Evolutionary conservation across 2,888 invertebrate genomes (phyloP).

Genomic region (Fragum sueziense): DNA sequence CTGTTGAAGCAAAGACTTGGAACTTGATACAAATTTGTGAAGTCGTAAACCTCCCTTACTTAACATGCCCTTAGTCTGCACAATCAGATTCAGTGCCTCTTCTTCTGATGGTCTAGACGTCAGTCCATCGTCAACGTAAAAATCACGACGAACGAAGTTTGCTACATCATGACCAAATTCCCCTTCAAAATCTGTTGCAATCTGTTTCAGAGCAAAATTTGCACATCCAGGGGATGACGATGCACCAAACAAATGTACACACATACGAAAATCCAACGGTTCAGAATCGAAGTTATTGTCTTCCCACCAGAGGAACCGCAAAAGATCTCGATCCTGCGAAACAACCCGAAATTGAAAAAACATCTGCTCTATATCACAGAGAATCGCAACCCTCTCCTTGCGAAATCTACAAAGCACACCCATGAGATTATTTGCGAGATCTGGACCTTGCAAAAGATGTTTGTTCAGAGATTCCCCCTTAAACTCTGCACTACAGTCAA

Average conservation of each 20-base stretch:
- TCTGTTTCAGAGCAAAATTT: slow-evolving; percentile 26
- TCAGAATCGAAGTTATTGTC: slow-evolving; percentile 5
- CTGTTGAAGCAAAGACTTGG: slow-evolving; percentile 43
- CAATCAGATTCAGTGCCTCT: slow-evolving; percentile 1
- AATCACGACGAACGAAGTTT: slow-evolving; percentile 26
- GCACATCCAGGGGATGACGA: slow-evolving; percentile 58
- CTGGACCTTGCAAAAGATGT: slow-evolving; percentile 54
- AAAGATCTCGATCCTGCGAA: slow-evolving; percentile 36
- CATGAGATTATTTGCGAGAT: slow-evolving; percentile 44
- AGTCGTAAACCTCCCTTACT: slow-evolving; percentile 42
- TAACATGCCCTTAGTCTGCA: background rate
- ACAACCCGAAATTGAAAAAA: slow-evolving; percentile 52
- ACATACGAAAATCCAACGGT: slow-evolving; percentile 50
- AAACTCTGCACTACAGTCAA: slow-evolving; percentile 48
- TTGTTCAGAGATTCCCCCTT: slow-evolving; percentile 26
- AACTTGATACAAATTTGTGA: slow-evolving; percentile 63
- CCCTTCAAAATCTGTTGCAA: slow-evolving; percentile 31
- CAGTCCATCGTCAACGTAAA: slow-evolving; percentile 55
- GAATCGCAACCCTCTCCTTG: slow-evolving; percentile 36
- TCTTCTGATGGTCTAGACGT: slow-evolving; percentile 1
- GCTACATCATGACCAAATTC: slow-evolving; percentile 22
- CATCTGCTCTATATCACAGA: slow-evolving; percentile 58
- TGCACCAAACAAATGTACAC: slow-evolving; percentile 56
- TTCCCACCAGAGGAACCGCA: slow-evolving; percentile 55
- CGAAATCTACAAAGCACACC: slow-evolving; percentile 55